Evolutionary conservation across 2,888 invertebrate genomes (phyloP), one percentile per base, ranked within the genome.

Genomic region (Ormyrus rosae): DNA sequence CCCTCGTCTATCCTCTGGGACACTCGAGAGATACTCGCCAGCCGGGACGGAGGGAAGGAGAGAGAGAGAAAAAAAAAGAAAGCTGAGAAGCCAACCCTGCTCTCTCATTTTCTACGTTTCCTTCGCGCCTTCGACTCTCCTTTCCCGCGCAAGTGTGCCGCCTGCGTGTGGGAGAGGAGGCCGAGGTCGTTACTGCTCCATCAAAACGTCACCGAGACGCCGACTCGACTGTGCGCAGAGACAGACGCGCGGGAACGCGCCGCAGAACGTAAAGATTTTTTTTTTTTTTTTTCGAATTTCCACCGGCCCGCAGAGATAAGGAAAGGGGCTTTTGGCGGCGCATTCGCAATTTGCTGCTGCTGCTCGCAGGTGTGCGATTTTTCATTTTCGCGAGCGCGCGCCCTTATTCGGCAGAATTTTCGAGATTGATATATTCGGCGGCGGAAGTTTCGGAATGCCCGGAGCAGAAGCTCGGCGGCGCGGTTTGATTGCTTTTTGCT

Each of bases 181-280:
- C 34, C 10, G 51, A 46, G 34, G 9, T 58, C n/a, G 19, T 86
- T 86, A 86, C 83, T 76, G 84, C 84, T 86, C 84, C 85, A 85
- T 86, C 83, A 85, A 85, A 86, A 80, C 84, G 73, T 64, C 81
- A 53, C 19, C 60, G 50, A 19, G 6, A 51, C 51, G 13, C 71
- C 45, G 19, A 4, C 5, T 5, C 11, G 13, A 63, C 19, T 19
- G 34, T 53, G 11, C 34, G 5, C 19, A 51, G 67, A 53, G 9
- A 53, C 5, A 4, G 11, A 13, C 34, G 13, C 5, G 46, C 5
- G 55, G 48, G 56, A 8, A 13, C 34, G 7, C 5, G 46, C 2
- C 48, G 48, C 51, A n/a, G 58, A 56, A 8, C n/a, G 65, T 60
- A 69, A 72, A 80, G 79, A 68, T 79, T 82, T 75, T 34, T 34